Percentiles rank a stretch among this genome's conserved stretches.
Evolutionary conservation across 2,888 invertebrate species (phyloP).

Genomic region (Mythimna lalbum): DNA sequence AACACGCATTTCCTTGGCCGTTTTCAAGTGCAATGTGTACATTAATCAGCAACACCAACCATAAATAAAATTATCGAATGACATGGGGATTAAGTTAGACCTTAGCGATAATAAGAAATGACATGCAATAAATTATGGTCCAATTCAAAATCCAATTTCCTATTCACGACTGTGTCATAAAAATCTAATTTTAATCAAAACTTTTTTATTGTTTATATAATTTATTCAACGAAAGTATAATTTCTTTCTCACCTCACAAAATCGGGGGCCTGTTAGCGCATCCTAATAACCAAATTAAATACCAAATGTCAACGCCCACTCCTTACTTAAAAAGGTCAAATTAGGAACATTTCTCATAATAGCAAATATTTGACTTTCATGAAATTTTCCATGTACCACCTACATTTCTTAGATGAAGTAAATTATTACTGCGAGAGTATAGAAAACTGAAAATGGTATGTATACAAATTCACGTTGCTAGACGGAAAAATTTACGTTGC

Average conservation of each 20-base stretch:
- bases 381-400: slow-evolving; percentile 31
- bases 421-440: slow-evolving; percentile 3
- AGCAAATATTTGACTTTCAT: slow-evolving; percentile 35
- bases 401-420: slow-evolving; percentile 28
- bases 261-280: slow-evolving; percentile 35
- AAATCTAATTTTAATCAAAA: slow-evolving; percentile 49
- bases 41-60: not conserved
- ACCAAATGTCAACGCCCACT: slow-evolving; percentile 55
- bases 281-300: slow-evolving; percentile 49
- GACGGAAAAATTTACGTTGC: not conserved
- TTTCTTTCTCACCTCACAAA: slow-evolving; percentile 31
- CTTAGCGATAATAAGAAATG: slow-evolving; percentile 44
- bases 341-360: slow-evolving; percentile 27
- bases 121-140: slow-evolving; percentile 45
- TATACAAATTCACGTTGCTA: not conserved
- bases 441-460: slow-evolving; percentile 1
- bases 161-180: slow-evolving; percentile 47
- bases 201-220: slow-evolving; percentile 53
- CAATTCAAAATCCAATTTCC: slow-evolving; percentile 40
- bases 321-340: slow-evolving; percentile 44
- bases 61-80: slow-evolving; percentile 23
- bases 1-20: not conserved
- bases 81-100: slow-evolving; percentile 38
- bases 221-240: slow-evolving; percentile 43
- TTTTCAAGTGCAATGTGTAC: not conserved